phyloP scores from a whole-genome alignment of 2,113 vertebrate genomes.

The Calyptommatus sinebrachiatus region DNA sequence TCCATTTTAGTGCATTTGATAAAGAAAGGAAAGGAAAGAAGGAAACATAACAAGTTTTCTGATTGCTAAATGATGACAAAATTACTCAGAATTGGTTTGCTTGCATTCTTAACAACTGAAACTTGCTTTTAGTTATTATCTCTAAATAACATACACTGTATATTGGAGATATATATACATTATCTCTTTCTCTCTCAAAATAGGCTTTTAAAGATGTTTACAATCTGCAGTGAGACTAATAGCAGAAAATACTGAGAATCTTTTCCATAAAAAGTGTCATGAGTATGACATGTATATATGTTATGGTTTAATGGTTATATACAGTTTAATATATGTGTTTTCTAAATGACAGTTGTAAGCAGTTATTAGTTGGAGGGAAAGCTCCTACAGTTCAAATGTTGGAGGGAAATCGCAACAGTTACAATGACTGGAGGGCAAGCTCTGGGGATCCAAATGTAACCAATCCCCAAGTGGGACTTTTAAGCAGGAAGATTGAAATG shows the following conservation, averaged over 20 bases:
- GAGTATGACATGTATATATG: no score
- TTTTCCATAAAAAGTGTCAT: neutral
- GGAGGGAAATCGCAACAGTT: no score
- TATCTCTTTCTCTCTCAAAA: neutral
- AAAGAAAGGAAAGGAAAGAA: rapidly evolving
- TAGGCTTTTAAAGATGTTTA: neutral
- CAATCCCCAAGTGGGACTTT: no score
- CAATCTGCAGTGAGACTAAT: neutral
- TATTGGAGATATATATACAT: neutral
- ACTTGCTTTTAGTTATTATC: neutral
- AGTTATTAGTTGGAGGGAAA: no score
- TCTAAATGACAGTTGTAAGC: no score
- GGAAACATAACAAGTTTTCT: constrained; percentile 19
- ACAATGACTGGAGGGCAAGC: no score
- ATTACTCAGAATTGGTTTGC: neutral
- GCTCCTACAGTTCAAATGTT: no score
- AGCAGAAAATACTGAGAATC: neutral
- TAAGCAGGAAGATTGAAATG: no score
- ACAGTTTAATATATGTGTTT: no score
- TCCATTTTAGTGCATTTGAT: constrained; percentile 26
- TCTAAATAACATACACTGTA: neutral
- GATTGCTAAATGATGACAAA: constrained; percentile 5
- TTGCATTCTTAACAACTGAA: rapidly evolving
- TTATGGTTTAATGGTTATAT: no score
- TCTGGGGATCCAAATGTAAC: no score